Conservation (phyloP, 1,140 invertebrate genomes). For the Hestina assimilis region DNA sequence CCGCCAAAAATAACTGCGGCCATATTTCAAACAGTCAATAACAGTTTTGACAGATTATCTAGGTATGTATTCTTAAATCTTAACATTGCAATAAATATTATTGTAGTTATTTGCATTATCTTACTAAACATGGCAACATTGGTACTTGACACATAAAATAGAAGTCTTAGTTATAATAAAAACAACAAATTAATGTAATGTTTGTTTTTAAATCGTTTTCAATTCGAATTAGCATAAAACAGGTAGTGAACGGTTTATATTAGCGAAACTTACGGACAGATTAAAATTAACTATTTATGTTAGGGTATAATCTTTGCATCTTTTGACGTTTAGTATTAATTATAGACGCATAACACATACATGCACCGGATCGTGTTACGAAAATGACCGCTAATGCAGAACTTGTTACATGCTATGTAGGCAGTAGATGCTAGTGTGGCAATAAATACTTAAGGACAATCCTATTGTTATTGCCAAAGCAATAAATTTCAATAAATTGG, state of each 20-base stretch:
- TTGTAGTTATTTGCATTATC: too few species aligned
- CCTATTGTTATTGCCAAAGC: too few species aligned
- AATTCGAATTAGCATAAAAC: slow-evolving; percentile 16
- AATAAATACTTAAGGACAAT: background rate
- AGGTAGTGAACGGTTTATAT: slow-evolving; percentile 11
- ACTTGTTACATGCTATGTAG: slow-evolving; percentile 12
- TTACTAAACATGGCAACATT: background rate
- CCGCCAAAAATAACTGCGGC: too few species aligned
- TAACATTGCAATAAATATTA: too few species aligned
- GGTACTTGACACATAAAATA: background rate
- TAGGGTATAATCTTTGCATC: slow-evolving; percentile 17
- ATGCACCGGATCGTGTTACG: slow-evolving; percentile 12
- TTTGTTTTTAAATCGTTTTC: background rate
- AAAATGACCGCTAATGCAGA: slow-evolving; percentile 16
- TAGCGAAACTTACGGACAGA: slow-evolving; percentile 14
- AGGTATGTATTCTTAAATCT: too few species aligned
- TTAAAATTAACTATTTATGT: slow-evolving; percentile 23
- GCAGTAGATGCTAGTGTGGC: slow-evolving; percentile 13
- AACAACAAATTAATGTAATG: background rate
- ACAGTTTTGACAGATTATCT: too few species aligned
- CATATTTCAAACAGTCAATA: too few species aligned
- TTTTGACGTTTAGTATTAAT: slow-evolving; percentile 29
- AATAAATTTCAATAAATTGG: too few species aligned
- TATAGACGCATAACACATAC: slow-evolving; percentile 18
- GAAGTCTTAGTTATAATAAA: background rate